A percentile compares a stretch with the other conserved stretches of the same genome.
phyloP scores from a whole-genome alignment of 2,797 vertebrate species.

The Erethizon dorsatum region DNA sequence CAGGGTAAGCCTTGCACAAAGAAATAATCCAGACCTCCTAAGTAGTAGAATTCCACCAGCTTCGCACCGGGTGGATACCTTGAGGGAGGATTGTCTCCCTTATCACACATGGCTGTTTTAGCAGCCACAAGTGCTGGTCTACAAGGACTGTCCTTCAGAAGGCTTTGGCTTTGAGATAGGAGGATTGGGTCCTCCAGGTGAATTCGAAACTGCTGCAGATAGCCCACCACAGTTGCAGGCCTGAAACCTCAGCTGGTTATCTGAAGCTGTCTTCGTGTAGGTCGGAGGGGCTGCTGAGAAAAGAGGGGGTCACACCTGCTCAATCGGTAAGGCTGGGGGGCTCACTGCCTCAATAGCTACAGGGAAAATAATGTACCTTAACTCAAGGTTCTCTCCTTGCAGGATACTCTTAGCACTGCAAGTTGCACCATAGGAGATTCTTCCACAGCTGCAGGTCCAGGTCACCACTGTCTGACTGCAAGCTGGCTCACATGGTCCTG shows the following conservation, averaged over 20 bases:
- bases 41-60: constrained; percentile 86
- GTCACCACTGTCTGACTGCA: background rate
- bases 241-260: constrained; percentile 84
- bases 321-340: background rate
- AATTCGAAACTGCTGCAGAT: constrained; percentile 94
- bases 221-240: constrained; percentile 90
- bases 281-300: no score
- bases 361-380: background rate
- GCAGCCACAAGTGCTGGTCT: constrained; percentile 76
- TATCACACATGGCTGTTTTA: accelerated
- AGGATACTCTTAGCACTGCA: background rate
- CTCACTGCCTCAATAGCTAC: background rate
- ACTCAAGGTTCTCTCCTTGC: constrained; percentile 19
- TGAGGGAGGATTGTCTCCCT: background rate
- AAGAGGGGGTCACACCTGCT: accelerated
- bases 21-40: constrained; percentile 84
- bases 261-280: background rate
- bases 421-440: background rate
- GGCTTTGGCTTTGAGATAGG: constrained; percentile 95
- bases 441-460: background rate
- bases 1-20: background rate
- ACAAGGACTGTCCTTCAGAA: constrained; percentile 93
- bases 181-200: constrained; percentile 93
- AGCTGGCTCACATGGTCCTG: background rate
- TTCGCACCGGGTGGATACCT: constrained; percentile 72